Percentiles rank a stretch among this genome's conserved stretches.
These are phyloP conservation scores for Anthoscopus minutus DNA, from an alignment of 2,113 vertebrate species.

Conservation along the genomic window DNA sequence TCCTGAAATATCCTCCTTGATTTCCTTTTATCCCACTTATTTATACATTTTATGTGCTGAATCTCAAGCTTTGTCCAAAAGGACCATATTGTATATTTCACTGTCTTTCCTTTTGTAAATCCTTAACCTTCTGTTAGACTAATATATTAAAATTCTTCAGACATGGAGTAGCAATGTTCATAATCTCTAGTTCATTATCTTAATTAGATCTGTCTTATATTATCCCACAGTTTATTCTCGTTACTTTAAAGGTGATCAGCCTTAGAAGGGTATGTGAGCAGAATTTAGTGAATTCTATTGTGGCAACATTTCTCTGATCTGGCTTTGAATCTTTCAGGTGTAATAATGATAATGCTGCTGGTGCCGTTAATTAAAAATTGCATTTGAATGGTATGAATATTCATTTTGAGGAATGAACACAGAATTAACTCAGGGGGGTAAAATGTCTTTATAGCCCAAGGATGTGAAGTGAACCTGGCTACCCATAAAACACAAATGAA, in stretches of 20 bases:
- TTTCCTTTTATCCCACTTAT: neutral
- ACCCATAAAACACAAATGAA: constrained; percentile 64
- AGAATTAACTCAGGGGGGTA: constrained; percentile 60
- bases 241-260: constrained; percentile 77
- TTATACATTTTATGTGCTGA: neutral
- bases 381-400: constrained; percentile 69
- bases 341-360: constrained; percentile 70
- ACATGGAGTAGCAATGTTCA: constrained; percentile 70
- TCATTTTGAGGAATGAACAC: constrained; percentile 64
- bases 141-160: constrained; percentile 72
- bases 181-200: constrained; percentile 79
- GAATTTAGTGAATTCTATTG: constrained; percentile 71
- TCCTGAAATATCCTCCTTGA: neutral
- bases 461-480: constrained; percentile 52
- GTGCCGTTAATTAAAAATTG: constrained; percentile 77
- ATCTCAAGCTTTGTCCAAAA: constrained; percentile 9
- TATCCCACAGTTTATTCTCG: constrained; percentile 76
- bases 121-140: constrained; percentile 60
- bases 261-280: constrained; percentile 64
- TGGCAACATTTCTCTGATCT: constrained; percentile 66
- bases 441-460: constrained; percentile 62
- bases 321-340: constrained; percentile 73
- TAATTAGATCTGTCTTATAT: constrained; percentile 81
- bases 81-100: constrained; percentile 37
- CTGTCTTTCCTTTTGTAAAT: constrained; percentile 66